phyloP scores from a whole-genome alignment of 2,888 invertebrate genomes.

The Nomada ferruginata region DNA sequence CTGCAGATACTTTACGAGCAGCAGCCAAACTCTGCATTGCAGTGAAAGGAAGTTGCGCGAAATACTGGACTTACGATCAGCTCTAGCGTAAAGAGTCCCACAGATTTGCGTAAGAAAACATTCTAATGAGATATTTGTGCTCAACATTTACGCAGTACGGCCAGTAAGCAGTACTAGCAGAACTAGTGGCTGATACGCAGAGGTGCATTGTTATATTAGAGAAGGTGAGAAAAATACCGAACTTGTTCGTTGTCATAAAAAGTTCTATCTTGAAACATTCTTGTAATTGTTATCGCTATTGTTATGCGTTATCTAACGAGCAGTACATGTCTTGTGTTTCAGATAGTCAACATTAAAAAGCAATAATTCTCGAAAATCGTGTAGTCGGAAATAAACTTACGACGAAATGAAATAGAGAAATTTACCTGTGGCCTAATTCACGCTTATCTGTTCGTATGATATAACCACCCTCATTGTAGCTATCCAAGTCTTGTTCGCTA shows the following conservation, averaged over 20 bases:
- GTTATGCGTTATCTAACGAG: too few relatives aligned
- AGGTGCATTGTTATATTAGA: too few relatives aligned
- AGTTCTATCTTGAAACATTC: too few relatives aligned
- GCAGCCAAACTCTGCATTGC: constrained; percentile 16
- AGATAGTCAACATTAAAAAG: too few relatives aligned
- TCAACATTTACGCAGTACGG: too few relatives aligned
- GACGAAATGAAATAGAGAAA: constrained; percentile 17
- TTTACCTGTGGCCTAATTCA: constrained; percentile 82
- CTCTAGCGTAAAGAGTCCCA: not conserved
- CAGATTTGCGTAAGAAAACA: constrained; percentile 1
- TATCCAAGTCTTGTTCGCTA: constrained; percentile 80
- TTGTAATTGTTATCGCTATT: too few relatives aligned
- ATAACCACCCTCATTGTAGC: constrained; percentile 76
- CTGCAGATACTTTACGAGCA: too few relatives aligned
- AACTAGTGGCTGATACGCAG: constrained; percentile 48
- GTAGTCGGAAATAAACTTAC: not conserved
- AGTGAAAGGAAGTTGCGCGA: not conserved
- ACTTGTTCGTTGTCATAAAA: too few relatives aligned
- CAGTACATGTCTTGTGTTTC: too few relatives aligned
- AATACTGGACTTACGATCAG: not conserved
- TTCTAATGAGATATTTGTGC: not conserved
- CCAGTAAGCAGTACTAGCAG: constrained; percentile 16
- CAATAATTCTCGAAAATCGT: too few relatives aligned
- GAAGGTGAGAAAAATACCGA: too few relatives aligned
- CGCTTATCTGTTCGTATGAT: constrained; percentile 78